Evolutionary conservation across 2,888 invertebrate genomes (phyloP).

Genomic region (Watsonalla cultraria): DNA sequence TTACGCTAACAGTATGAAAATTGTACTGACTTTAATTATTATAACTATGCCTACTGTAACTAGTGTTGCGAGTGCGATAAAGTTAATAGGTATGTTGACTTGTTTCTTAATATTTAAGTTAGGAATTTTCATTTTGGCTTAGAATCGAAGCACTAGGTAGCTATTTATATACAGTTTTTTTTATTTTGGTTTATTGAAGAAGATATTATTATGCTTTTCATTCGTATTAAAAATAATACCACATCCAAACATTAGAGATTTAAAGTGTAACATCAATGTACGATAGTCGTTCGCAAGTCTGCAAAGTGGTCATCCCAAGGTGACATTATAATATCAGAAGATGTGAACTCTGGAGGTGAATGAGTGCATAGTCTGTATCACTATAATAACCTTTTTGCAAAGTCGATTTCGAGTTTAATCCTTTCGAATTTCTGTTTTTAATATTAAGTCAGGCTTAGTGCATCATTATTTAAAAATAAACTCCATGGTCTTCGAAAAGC

Average conservation of each 20-base stretch:
- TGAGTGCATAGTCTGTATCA: slow-evolving; percentile 1
- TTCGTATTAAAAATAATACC: slow-evolving; percentile 4
- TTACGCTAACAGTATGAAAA: not conserved
- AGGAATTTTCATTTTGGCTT: no score
- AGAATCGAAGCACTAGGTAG: no score
- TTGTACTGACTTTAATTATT: not conserved
- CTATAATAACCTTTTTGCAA: slow-evolving; percentile 5
- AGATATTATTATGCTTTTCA: no score
- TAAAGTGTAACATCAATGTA: not conserved
- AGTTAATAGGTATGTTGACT: no score
- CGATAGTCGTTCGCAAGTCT: slow-evolving; percentile 31
- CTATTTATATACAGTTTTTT: no score
- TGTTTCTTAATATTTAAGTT: no score
- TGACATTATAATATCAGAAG: slow-evolving; percentile 56
- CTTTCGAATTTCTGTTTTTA: slow-evolving; percentile 1
- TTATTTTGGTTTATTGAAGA: no score
- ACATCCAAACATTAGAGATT: slow-evolving; percentile 11
- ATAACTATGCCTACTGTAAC: no score
- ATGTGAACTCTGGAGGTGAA: slow-evolving; percentile 45
- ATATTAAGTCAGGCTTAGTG: no score
- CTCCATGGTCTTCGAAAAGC: no score
- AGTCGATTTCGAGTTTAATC: slow-evolving; percentile 1
- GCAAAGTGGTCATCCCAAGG: slow-evolving; percentile 62
- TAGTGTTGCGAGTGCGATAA: no score
- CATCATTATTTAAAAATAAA: no score